phyloP scores from a whole-genome alignment of 2,888 invertebrate species.

The Malachius bipustulatus region DNA sequence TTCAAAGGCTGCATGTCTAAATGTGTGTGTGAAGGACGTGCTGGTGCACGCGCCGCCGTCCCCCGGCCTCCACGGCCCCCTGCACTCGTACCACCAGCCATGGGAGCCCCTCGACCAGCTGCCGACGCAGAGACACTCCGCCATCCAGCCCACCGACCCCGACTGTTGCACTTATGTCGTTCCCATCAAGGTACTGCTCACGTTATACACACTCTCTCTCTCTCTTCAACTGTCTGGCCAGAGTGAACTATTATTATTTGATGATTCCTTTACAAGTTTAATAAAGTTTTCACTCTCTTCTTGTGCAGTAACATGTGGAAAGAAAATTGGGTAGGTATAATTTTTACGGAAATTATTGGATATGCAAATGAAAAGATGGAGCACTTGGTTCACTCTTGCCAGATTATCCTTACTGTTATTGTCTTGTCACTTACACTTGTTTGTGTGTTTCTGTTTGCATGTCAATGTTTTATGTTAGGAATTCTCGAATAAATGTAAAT shows the following conservation, averaged over 20 bases:
- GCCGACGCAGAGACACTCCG: slow-evolving; percentile 39
- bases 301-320: too few species aligned
- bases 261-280: neutral
- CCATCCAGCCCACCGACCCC: slow-evolving; percentile 33
- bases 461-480: too few species aligned
- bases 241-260: slow-evolving; percentile 5
- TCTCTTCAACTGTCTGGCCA: slow-evolving; percentile 9
- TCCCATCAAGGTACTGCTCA: slow-evolving; percentile 40
- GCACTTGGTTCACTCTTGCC: too few species aligned
- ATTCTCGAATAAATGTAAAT: too few species aligned
- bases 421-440: too few species aligned
- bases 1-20: slow-evolving; percentile 38
- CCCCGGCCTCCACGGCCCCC: slow-evolving; percentile 40
- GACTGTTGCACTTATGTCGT: slow-evolving; percentile 42
- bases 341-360: too few species aligned
- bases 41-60: slow-evolving; percentile 38
- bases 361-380: too few species aligned
- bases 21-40: slow-evolving; percentile 41
- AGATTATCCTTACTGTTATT: too few species aligned
- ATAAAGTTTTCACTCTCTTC: too few species aligned
- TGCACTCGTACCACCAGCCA: slow-evolving; percentile 53
- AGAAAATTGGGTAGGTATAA: too few species aligned
- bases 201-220: slow-evolving; percentile 10
- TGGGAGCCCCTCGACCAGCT: slow-evolving; percentile 56
- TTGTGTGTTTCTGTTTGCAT: too few species aligned